phyloP scores from a whole-genome alignment of 2,888 invertebrate species.

The Habrosyne pyritoides region DNA sequence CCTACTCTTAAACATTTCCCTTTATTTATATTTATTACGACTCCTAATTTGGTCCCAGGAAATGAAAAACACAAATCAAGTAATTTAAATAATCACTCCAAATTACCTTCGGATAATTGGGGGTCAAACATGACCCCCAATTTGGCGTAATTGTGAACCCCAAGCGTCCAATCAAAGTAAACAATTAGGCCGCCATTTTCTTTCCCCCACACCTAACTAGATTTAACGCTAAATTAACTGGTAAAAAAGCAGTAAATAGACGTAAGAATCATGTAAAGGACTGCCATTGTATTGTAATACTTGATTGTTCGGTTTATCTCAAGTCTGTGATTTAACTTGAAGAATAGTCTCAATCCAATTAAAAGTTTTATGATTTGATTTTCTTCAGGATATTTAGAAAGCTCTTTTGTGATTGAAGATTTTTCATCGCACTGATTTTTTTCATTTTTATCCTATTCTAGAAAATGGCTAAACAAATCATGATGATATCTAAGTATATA shows the following conservation, averaged over 20 bases:
- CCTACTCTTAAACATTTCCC: too few relatives aligned
- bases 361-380: not conserved
- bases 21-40: not conserved
- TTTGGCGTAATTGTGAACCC: conserved; percentile 8
- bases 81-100: conserved; percentile 9
- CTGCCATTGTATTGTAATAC: not conserved
- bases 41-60: not conserved
- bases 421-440: conserved; percentile 30
- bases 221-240: not conserved
- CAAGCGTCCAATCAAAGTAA: conserved; percentile 10
- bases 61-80: conserved; percentile 2
- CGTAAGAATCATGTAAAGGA: conserved; percentile 5
- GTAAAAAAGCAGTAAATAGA: not conserved
- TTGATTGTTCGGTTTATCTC: not conserved
- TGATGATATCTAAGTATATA: too few relatives aligned
- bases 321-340: too few relatives aligned
- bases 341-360: not conserved
- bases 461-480: too few relatives aligned
- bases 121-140: conserved; percentile 6
- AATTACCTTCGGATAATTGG: conserved; percentile 7
- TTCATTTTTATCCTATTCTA: conserved; percentile 30
- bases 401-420: not conserved
- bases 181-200: conserved; percentile 24
- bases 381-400: not conserved
- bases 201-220: conserved; percentile 2